Base-by-base conservation (phyloP, 2,888 invertebrate species). In the Augochlorella aurata region DNA sequence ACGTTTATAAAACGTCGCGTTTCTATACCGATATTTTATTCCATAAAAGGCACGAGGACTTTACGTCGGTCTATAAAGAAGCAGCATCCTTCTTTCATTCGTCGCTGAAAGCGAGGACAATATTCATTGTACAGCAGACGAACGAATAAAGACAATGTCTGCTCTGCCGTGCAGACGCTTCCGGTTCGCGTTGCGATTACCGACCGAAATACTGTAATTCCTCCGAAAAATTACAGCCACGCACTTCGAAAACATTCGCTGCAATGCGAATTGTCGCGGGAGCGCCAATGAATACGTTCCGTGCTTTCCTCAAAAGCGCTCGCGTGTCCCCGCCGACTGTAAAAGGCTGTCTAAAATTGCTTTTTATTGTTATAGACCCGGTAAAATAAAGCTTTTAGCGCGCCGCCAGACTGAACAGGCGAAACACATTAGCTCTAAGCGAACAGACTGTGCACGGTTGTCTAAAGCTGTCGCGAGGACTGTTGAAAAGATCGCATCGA, bases 281-380 rank as follows among this genome's bases (percentile, higher is more conserved):
- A 21, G 12, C 54, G 1, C 21, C 12, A 12, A 54, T 54, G 54
- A 54, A 54, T 54, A 54, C 9, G 21, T 54, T 21, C 21, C 12
- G 21, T 21, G 12, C 12, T 54, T 12, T 14, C 12, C 54, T 54
- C 12, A 5, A 38, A 21, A 54, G 21, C 21, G 12, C 54, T 21
- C 21, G n/a, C 12, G 12, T 12, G 5, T 21, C 21, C 2, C 12
- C 21, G 12, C 4, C 5, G 21, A 54, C 21, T 54, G 21, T 54
- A 21, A 54, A 54, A 54, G 21, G 9, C 54, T 21, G 21, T 54
- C 54, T 54, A 12, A 21, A 21, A 21, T 54, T 54, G 21, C 21
- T 54, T 10, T 54, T 54, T 21, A 54, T 54, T 54, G 54, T 54
- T 54, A 54, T 54, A 54, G 54, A 54, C 21, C 54, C 54, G 21